Evolutionary conservation across 2,797 vertebrate species (phyloP), one percentile per base, ranked within the genome.

Genomic region (Saguinus oedipus): DNA sequence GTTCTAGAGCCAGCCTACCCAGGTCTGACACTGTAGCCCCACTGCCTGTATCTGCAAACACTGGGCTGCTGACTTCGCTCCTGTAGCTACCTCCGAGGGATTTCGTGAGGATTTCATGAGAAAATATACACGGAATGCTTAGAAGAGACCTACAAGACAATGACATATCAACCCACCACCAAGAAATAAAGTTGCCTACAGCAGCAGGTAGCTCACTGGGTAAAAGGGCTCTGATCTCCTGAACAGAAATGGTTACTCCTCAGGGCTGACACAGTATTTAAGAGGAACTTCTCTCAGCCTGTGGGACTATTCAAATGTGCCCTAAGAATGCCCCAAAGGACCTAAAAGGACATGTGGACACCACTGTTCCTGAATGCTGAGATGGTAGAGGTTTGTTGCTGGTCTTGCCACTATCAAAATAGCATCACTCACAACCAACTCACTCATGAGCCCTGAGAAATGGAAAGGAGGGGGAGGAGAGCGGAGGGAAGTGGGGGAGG

Each of bases 331-430:
- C 13, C 42, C 14, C 55, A 46, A 30, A 39, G 3, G 19, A 89
- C 22, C 20, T 20, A 0, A 33, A 79, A 57, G 64, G 75, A 57
- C 30, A 13, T 0, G 0, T 15, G 26, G 55, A 33, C 0, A 0
- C 39, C 15, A 36, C 57, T 15, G 30, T n/a, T 46, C 53, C 42
- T 48, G 64, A 50, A 50, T 3, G 1, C 36, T 8, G 27, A 75
- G 6, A 36, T 36, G 80, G n/a, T 6, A 59, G 20, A 8, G 59
- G 10, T n/a, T n/a, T 88, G 55, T 46, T 61, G 81, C 20, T 17
- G 19, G 74, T 70, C 50, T 53, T 50, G 64, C 14, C n/a, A n/a
- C 33, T 33, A 22, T 44, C 39, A 24, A 55, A 90, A 44, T 14
- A 26, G 30, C 22, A 11, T n/a, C 59, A 48, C 90, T 87, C 42